These are phyloP conservation scores for Nemotelus nigrinus DNA, from an alignment of 2,888 invertebrate genomes.

Conservation along the genomic window DNA sequence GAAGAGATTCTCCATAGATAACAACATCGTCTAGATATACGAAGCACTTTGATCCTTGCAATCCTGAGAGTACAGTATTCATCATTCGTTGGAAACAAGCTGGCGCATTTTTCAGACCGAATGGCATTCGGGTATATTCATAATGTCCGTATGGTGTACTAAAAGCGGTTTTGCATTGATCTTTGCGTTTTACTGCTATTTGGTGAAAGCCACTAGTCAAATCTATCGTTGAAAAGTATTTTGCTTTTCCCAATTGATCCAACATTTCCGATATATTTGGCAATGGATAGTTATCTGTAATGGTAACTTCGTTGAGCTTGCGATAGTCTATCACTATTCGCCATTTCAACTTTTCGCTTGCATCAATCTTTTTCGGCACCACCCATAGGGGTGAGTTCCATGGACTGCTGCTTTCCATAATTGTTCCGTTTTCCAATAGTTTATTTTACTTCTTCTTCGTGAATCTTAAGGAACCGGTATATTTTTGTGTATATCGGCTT, in stretches of 20 bases:
- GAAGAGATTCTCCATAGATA: conserved; percentile 53
- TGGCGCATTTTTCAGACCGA: background rate
- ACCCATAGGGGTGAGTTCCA: conserved; percentile 21
- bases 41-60: conserved; percentile 53
- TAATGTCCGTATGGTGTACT: conserved; percentile 4
- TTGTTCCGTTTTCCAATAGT: conserved; percentile 2
- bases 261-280: conserved; percentile 2
- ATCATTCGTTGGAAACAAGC: conserved; percentile 8
- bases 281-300: conserved; percentile 6
- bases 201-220: background rate
- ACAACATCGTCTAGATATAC: conserved; percentile 60
- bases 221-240: conserved; percentile 4
- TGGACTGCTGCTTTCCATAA: conserved; percentile 1
- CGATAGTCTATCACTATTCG: no score
- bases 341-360: no score
- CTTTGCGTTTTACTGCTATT: background rate
- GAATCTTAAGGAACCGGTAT: background rate
- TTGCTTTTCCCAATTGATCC: background rate
- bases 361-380: background rate
- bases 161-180: conserved; percentile 1
- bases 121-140: no score
- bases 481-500: background rate
- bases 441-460: background rate
- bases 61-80: conserved; percentile 2
- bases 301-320: background rate